Base-by-base conservation (phyloP, 2,113 vertebrate species). In the Trichomycterus rosablanca region DNA sequence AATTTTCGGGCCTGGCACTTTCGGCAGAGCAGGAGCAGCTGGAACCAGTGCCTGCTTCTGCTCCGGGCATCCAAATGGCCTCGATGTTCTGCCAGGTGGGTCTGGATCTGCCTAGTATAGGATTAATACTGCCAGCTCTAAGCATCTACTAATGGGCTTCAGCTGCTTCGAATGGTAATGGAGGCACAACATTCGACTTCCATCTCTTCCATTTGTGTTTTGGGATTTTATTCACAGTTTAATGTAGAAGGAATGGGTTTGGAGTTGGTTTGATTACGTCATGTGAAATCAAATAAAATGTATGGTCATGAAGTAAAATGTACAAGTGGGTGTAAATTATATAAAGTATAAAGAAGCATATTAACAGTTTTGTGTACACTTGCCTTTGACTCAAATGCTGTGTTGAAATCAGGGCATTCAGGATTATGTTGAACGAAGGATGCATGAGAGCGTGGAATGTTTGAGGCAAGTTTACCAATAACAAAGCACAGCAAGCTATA, bases 61-160 rank as follows among this genome's bases (percentile, higher is more conserved):
- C 39, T 56, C 26, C 1, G 34, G 26, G 42, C 55, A 39, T 46
- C 48, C 34, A 59, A 60, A 49, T 49, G 42, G 55, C 11, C 34
- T 54, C 55, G 14, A 24, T 39, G 10, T 32, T 23, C 49, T 59
- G 56, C 56, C 62, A 71, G 68, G 55, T 55, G 35, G 63, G 51
- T 32, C 35, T 57, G 46, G 53, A 56, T 37, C 4, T 24, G 9
- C 24, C 42, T 34, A 48, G 50, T 44, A 28, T 46, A 53, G 49
- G 9, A 7, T 22, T 23, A 50, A 43, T 22, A 35, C 15, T 43
- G 43, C 61, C 62, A 55, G 37, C 40, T 37, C 20, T 56, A 24
- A 62, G 16, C 30, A 62, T 43, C 57, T 40, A 64, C 28, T 63
- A 67, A 71, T 67, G 59, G 18, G 63, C 46, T 63, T 71, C 69